These are phyloP conservation scores for Acromyrmex heyeri DNA, from an alignment of 1,140 invertebrate genomes.

Conservation along the genomic window DNA sequence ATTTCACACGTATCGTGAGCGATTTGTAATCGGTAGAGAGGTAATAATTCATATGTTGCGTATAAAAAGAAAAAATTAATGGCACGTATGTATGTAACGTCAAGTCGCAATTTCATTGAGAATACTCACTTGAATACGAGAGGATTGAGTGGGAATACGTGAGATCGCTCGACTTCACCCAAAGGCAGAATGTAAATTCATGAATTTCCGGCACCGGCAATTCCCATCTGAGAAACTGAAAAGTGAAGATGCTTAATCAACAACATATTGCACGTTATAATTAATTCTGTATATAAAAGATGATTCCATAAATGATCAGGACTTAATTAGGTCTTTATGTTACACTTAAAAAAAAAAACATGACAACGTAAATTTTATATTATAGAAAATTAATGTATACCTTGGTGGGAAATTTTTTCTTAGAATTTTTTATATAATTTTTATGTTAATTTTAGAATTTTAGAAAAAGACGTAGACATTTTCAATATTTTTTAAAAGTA, in stretches of 20 bases:
- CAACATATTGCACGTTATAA: slow-evolving; percentile 1
- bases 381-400: too few species aligned
- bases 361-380: too few species aligned
- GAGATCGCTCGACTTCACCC: slow-evolving; percentile 88
- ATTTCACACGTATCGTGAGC: neutral
- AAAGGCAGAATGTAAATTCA: slow-evolving; percentile 90
- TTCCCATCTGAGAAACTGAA: slow-evolving; percentile 89
- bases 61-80: neutral
- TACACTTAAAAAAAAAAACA: too few species aligned
- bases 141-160: slow-evolving; percentile 89
- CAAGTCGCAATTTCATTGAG: neutral
- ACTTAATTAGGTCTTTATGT: neutral
- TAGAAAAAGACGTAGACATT: too few species aligned
- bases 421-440: too few species aligned
- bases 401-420: too few species aligned
- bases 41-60: neutral
- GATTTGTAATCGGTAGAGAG: neutral
- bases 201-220: slow-evolving; percentile 88
- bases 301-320: neutral
- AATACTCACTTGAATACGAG: slow-evolving; percentile 90
- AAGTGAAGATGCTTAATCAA: slow-evolving; percentile 27
- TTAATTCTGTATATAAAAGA: neutral
- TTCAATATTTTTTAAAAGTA: too few species aligned
- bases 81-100: neutral
- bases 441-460: too few species aligned